Evolutionary conservation across 2,113 vertebrate genomes (phyloP), one percentile per base, ranked within the genome.

Genomic region (Jaculus jaculus): DNA sequence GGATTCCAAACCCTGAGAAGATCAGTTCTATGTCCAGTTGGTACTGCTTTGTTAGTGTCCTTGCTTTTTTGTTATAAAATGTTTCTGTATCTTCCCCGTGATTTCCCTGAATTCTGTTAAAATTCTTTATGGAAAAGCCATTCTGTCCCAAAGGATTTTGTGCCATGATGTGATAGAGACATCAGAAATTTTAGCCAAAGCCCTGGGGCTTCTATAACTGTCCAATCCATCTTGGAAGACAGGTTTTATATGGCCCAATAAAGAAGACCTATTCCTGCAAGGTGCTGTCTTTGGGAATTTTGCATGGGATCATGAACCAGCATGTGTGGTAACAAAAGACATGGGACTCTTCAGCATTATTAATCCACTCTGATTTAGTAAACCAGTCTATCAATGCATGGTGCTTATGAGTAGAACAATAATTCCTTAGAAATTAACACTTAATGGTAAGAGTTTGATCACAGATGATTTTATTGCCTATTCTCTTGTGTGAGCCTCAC

Each of bases 161-260:
- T 90, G 34, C 37, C 18, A 18, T 17, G 37, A 79, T 37, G 24
- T 79, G 32, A 80, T 13, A 66, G 34, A 86, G 37, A 75, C 61
- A 69, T 73, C 84, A 80, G 78, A 85, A 90, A 75, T 58, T 47
- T 54, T 85, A 85, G 24, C 17, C 74, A 60, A 54, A 96, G 91
- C 34, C 47, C 42, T 65, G 75, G 73, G 68, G 68, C 77, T 71
- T 88, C 74, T 77, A 42, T 8, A 47, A 54, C 13, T 74, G 77
- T 89, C 80, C 72, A 20, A 47, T 20, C 86, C 15, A 63, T 28
- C 28, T 18, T 5, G 2, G 32, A 71, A 61, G 26, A 28, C 32
- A 13, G 63, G 5, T 34, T 74, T 39, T 69, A 85, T n/a, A 30
- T 47, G 60, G 37, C 32, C 47, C 28, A 30, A 2, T 34, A 72